Conservation (phyloP, 2,888 invertebrate genomes). For the Zygogramma bicolorata region DNA sequence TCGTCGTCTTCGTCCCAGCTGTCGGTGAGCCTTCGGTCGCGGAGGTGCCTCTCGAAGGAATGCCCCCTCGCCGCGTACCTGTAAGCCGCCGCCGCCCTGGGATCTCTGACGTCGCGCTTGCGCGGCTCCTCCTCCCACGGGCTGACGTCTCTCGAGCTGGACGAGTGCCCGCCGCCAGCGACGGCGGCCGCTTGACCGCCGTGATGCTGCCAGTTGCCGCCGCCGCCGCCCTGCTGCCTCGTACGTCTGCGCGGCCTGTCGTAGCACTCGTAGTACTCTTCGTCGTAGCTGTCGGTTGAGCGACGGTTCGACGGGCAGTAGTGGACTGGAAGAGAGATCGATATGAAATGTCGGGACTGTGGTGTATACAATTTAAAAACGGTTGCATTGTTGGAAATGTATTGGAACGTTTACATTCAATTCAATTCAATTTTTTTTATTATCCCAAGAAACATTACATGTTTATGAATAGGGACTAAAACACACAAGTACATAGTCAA, state of each 20-base stretch:
- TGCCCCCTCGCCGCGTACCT: conserved; percentile 64
- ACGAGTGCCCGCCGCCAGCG: conserved; percentile 71
- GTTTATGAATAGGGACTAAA: too few species aligned
- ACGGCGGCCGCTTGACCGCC: conserved; percentile 45
- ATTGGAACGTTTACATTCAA: too few species aligned
- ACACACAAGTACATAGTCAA: too few species aligned
- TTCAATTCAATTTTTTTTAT: too few species aligned
- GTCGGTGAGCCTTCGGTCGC: conserved; percentile 70
- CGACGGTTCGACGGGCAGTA: conserved; percentile 61
- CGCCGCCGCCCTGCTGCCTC: conserved; percentile 46
- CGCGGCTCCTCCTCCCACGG: conserved; percentile 82
- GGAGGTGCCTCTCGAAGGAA: conserved; percentile 62
- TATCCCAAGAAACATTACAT: too few species aligned
- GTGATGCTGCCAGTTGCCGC: conserved; percentile 59
- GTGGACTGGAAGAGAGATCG: conserved; percentile 46
- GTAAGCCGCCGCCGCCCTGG: conserved; percentile 60
- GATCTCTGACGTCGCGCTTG: conserved; percentile 65
- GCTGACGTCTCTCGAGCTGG: conserved; percentile 81
- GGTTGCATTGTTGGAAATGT: too few species aligned
- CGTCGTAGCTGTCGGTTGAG: conserved; percentile 66
- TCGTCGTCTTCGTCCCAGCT: conserved; percentile 78
- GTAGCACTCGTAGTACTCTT: conserved; percentile 65
- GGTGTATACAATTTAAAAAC: too few species aligned
- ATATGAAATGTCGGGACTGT: too few species aligned
- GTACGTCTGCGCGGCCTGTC: conserved; percentile 61